phyloP scores from a whole-genome alignment of 2,888 invertebrate genomes.

The Acrobasis consociella region DNA sequence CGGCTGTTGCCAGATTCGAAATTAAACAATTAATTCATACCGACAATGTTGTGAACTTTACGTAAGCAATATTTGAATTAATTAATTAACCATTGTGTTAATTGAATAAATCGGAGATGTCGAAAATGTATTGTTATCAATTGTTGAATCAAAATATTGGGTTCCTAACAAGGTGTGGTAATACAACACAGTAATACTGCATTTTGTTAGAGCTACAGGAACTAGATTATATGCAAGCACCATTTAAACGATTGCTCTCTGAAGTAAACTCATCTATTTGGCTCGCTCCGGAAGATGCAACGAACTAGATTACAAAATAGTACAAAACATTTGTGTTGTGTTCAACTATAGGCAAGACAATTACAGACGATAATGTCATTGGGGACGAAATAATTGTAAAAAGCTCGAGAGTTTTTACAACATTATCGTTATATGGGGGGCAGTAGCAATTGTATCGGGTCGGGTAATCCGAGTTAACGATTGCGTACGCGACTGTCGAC shows the following conservation, averaged over 20 bases:
- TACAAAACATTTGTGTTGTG: conserved; percentile 1
- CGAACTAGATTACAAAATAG: conserved; percentile 3
- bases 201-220: neutral
- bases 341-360: neutral
- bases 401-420: conserved; percentile 10
- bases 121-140: conserved; percentile 37
- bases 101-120: conserved; percentile 53
- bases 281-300: neutral
- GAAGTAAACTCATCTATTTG: neutral
- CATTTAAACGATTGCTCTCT: neutral
- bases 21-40: conserved; percentile 64
- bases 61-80: conserved; percentile 59
- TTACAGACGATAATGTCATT: conserved; percentile 16
- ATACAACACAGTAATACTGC: conserved; percentile 12
- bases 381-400: conserved; percentile 14
- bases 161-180: conserved; percentile 15
- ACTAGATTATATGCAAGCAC: neutral
- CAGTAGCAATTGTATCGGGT: conserved; percentile 23
- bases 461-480: conserved; percentile 49
- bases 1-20: conserved; percentile 51
- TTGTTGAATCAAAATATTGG: conserved; percentile 29
- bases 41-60: conserved; percentile 52
- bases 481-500: conserved; percentile 54
- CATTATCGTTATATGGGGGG: conserved; percentile 10
- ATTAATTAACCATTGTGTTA: conserved; percentile 63